Evolutionary conservation across 2,113 vertebrate species (phyloP).

Genomic region (Ramphastos sulfuratus): DNA sequence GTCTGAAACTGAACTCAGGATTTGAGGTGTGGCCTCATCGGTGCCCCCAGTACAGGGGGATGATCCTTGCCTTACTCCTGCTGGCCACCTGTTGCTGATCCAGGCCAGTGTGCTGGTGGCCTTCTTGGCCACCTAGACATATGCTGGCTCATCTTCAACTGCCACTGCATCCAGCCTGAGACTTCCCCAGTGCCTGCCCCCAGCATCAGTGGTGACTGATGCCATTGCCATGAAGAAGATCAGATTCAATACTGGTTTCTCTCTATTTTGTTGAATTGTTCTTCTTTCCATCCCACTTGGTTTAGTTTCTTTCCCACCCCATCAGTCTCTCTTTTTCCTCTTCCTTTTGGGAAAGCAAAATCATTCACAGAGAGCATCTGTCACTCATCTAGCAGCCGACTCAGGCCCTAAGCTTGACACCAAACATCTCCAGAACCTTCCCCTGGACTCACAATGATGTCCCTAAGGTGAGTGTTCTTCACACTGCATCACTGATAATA

Average conservation of each 20-base stretch:
- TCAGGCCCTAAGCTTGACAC: not conserved
- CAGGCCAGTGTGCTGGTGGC: no score
- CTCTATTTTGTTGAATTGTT: not conserved
- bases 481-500: accelerated
- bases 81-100: no score
- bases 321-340: not conserved
- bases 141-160: no score
- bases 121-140: no score
- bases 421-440: not conserved
- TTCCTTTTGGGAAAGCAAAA: not conserved
- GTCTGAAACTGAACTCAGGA: no score
- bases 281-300: not conserved
- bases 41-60: no score
- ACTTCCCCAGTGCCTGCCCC: no score
- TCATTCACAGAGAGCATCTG: not conserved
- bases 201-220: no score
- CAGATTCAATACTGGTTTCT: not conserved
- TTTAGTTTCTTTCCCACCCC: not conserved
- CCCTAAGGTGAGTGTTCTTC: accelerated
- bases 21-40: no score
- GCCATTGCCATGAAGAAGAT: no score
- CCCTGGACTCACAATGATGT: not conserved
- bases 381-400: not conserved
- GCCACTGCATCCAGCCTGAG: no score
- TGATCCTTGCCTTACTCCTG: no score